Evolutionary conservation across 2,797 vertebrate genomes (phyloP).

Genomic region (Hipposideros larvatus): DNA sequence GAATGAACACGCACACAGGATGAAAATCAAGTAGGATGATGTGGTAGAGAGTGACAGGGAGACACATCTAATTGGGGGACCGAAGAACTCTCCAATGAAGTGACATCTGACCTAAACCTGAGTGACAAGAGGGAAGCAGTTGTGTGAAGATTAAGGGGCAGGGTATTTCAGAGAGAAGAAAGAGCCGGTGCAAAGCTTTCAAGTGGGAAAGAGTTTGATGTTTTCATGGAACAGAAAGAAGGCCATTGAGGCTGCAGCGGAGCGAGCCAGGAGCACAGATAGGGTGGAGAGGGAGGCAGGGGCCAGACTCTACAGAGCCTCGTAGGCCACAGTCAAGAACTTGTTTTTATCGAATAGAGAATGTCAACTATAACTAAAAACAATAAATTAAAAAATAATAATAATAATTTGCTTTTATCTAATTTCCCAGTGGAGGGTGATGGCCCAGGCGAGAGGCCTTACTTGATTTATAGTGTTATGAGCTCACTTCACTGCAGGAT

Average conservation of each 20-base stretch:
- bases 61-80: not conserved
- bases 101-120: not conserved
- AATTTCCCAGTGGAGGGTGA: not conserved
- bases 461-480: not conserved
- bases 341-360: not conserved
- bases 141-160: not conserved
- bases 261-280: not conserved
- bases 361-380: too few species aligned
- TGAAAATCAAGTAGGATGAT: not conserved
- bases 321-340: not conserved
- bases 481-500: not conserved
- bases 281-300: not conserved
- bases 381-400: too few species aligned
- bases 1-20: not conserved
- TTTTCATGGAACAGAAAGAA: slow-evolving; percentile 40
- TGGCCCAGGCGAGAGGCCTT: not conserved
- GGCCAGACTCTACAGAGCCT: not conserved
- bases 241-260: not conserved
- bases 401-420: not conserved
- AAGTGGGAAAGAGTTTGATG: not conserved
- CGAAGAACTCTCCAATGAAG: not conserved
- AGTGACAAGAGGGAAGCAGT: slow-evolving; percentile 13
- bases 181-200: not conserved
- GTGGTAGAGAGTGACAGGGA: not conserved
- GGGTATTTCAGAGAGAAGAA: slow-evolving; percentile 36